Evolutionary conservation across 2,797 vertebrate species (phyloP), one percentile per base, ranked within the genome.

Genomic region (Silurus lanzhouensis): DNA sequence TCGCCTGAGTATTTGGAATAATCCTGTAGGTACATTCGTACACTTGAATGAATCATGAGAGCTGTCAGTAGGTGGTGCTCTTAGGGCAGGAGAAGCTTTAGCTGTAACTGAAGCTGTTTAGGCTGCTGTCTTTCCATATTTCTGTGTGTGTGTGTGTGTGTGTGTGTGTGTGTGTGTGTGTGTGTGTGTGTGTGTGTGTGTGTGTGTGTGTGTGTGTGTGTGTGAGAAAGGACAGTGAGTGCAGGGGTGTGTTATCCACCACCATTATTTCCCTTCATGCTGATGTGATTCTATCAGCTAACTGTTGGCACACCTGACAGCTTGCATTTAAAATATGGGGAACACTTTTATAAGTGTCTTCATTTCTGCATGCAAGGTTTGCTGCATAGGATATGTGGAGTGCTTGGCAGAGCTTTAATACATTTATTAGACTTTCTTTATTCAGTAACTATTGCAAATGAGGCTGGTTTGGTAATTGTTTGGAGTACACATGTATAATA

Each of bases 41-140:
- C 15, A 72, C 82, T 67, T 60, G 64, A 38, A 93, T 91, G 89
- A 94, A 92, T 95, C 88, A 92, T 91, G 89, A 72, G 76, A 93
- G 90, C 93, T 93, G 93, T 94, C 95, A 95, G 94, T 93, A 95
- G 95, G 95, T 95, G 95, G 95, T 95, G 95, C 95, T 96, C 93
- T 96, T 92, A 89, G 93, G 93, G 95, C 93, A 94, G 63, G 70
- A 92, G 92, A 92, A 90, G 90, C 81, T 83, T 82, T 63, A 27
- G 31, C 20, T 88, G 88, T 79, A 83, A 66, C 81, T 79, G 81
- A 79, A 52, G 20, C 71, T 52, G n/a, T 27, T 75, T 27, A 25
- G 48, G 14, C 48, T 75, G 52, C 27, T 27, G 74, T 76, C n/a
- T 93, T 20, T 64, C 15, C 3, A 91, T 93, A 74, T 70, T 58